Conservation (phyloP, 2,888 invertebrate species). For the Clusia tigrina region DNA sequence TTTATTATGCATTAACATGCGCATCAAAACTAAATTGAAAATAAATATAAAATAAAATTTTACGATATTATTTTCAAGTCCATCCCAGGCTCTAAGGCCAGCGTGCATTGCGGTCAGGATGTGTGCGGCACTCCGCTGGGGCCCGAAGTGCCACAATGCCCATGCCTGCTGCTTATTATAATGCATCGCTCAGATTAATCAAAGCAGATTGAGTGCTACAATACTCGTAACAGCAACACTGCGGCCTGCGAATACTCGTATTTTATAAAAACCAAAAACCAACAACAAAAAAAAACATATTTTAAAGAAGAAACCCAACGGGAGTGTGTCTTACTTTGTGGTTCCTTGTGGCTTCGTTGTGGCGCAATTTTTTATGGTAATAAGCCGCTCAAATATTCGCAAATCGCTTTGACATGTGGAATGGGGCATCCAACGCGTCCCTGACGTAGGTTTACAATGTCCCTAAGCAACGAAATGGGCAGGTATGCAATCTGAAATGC, state of each 20-base stretch:
- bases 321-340: too few species aligned
- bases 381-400: slow-evolving; percentile 57
- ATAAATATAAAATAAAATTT: slow-evolving; percentile 57
- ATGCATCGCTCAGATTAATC: slow-evolving; percentile 19
- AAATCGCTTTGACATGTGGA: slow-evolving; percentile 58
- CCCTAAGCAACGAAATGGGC: too few species aligned
- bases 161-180: background rate
- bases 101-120: background rate
- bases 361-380: slow-evolving; percentile 24
- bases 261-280: background rate
- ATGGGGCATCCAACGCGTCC: slow-evolving; percentile 40
- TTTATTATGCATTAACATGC: slow-evolving; percentile 44
- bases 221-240: background rate
- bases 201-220: slow-evolving; percentile 3
- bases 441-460: too few species aligned
- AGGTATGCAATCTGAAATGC: too few species aligned
- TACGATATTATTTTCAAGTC: slow-evolving; percentile 43
- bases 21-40: slow-evolving; percentile 57
- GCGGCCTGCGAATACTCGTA: background rate
- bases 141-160: background rate
- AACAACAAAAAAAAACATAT: background rate
- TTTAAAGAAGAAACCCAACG: too few species aligned
- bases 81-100: background rate
- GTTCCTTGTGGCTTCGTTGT: slow-evolving; percentile 38
- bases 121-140: background rate